Evolutionary conservation across 2,797 vertebrate genomes (phyloP), one percentile per base, ranked within the genome.

Genomic region (Typhlichthys eigenmanni): DNA sequence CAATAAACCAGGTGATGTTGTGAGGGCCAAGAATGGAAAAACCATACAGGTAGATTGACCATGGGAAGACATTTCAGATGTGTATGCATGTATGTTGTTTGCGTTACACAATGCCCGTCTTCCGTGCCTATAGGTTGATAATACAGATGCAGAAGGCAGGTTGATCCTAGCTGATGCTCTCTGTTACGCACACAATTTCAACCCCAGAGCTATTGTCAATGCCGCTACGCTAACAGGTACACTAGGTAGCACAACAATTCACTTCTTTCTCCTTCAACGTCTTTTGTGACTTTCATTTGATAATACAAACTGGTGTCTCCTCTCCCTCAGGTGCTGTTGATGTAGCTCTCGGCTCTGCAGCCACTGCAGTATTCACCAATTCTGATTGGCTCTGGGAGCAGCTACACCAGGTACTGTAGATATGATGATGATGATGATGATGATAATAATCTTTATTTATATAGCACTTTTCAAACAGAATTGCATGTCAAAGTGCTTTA

Each of bases 131-230:
- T 82, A 99, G 97, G 92, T 99, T 29, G 98, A 99, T 84, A 99
- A 99, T 77, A 99, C 98, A 0, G 98, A 99, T 55, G 97, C 98
- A 0, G 97, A 99, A 76, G 96, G 98, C 48, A 91, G 98, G 32
- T 87, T 99, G 67, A 79, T 99, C 66, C 87, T 99, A 24, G 97
- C 98, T 0, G 97, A 89, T 16, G 95, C 98, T 0, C 94, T 99
- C 53, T 96, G 94, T 79, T 99, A 98, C 0, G 96, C 95, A 3
- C 95, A 98, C 78, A 89, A 29, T 58, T 98, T 98, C 76, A 95
- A 94, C 34, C 93, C 95, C 49, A 93, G 89, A 85, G 90, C 94
- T 62, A 91, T 98, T 55, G 87, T 98, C 74, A 95, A 98, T 55
- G 95, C 95, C 1, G 97, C 97, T 58, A 99, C 97, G 0, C 84